These are phyloP conservation scores for Tenthredo notha DNA, from an alignment of 2,888 invertebrate genomes.

Conservation along the genomic window DNA sequence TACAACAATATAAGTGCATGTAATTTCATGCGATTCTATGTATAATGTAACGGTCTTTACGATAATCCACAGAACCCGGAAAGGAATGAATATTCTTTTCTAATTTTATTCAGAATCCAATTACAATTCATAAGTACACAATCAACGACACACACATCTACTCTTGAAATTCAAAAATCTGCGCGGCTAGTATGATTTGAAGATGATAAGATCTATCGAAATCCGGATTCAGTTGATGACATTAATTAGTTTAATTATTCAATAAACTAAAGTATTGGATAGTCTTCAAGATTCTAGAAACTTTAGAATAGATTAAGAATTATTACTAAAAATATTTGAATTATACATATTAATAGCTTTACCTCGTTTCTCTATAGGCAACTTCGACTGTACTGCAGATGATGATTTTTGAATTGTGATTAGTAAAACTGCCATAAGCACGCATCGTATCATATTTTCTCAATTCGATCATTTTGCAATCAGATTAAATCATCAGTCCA, in stretches of 20 bases:
- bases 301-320: background rate
- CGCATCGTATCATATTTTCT: conserved; percentile 47
- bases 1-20: conserved; percentile 27
- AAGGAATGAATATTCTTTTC: background rate
- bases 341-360: background rate
- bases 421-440: conserved; percentile 30
- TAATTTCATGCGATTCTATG: background rate
- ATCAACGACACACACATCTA: background rate
- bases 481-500: background rate
- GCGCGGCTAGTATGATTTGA: background rate
- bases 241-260: background rate
- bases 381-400: conserved; percentile 6
- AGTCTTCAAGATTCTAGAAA: background rate
- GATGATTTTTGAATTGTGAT: conserved; percentile 33
- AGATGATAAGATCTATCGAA: background rate
- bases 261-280: background rate
- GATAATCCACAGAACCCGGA: conserved; percentile 13
- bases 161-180: background rate
- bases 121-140: background rate
- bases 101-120: background rate
- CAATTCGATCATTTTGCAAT: conserved; percentile 45
- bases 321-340: background rate
- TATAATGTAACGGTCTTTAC: background rate
- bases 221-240: background rate
- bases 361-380: conserved; percentile 47